Conservation (phyloP, 2,797 vertebrate genomes). For the Pangasius sanitwongsei region DNA sequence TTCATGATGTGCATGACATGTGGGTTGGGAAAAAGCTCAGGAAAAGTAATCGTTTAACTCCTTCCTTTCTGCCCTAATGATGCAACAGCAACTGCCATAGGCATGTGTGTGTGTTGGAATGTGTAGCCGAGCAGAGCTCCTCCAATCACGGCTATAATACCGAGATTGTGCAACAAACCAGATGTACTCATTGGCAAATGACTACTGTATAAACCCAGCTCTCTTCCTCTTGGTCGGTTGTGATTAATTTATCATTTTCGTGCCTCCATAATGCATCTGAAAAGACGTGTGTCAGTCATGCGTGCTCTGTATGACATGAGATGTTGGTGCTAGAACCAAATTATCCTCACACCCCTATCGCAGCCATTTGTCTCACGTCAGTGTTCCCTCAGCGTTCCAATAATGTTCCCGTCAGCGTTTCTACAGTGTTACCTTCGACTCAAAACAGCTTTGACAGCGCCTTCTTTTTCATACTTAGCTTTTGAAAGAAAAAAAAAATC, state of each 20-base stretch:
- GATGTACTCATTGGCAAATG: not conserved
- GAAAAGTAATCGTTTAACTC: conserved; percentile 32
- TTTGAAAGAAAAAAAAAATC: not conserved
- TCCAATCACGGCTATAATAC: not conserved
- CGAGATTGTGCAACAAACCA: not conserved
- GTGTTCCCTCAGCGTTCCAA: not conserved
- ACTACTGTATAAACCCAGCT: not conserved
- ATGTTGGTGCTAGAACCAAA: not conserved
- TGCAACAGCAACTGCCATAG: conserved; percentile 46
- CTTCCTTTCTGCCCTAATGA: conserved; percentile 20
- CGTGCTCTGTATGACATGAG: not conserved
- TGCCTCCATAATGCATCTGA: not conserved
- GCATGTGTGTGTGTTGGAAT: not conserved
- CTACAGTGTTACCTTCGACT: not conserved
- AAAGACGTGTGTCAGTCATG: not conserved
- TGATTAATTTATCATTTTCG: not conserved
- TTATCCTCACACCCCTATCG: not conserved
- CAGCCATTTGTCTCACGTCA: too few species aligned
- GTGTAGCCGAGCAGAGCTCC: not conserved
- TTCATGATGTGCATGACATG: conserved; percentile 43
- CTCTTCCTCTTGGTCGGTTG: not conserved
- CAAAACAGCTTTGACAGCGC: not conserved
- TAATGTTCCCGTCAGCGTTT: not conserved
- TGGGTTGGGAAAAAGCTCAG: conserved; percentile 32
- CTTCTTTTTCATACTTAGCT: not conserved